Evolutionary conservation across 2,113 vertebrate species (phyloP).

Genomic region (Menura novaehollandiae): DNA sequence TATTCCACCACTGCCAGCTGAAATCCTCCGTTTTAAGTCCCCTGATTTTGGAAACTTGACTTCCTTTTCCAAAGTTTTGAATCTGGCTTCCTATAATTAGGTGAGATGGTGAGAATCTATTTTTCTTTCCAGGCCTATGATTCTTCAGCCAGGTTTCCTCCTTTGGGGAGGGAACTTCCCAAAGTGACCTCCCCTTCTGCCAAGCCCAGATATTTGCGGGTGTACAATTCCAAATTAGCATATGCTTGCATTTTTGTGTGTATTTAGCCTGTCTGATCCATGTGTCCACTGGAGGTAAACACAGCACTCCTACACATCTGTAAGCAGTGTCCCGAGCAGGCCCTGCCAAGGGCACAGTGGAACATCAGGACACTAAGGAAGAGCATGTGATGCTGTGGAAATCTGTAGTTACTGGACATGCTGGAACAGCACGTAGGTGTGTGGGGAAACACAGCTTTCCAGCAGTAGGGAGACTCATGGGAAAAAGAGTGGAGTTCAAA

Average conservation of each 20-base stretch:
- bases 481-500: not conserved
- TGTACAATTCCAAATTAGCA: not conserved
- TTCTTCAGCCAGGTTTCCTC: not conserved
- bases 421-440: not conserved
- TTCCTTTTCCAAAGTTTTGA: not conserved
- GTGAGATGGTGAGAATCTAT: constrained; percentile 1
- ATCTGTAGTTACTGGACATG: not conserved
- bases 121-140: not conserved
- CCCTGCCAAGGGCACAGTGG: not conserved
- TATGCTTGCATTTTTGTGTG: not conserved
- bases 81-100: not conserved
- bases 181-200: not conserved
- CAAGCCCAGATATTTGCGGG: not conserved
- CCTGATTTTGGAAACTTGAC: not conserved
- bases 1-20: not conserved
- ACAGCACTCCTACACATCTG: not conserved
- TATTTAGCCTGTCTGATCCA: not conserved
- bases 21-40: not conserved
- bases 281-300: not conserved
- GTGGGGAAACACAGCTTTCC: not conserved
- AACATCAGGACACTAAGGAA: not conserved
- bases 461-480: not conserved
- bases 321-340: not conserved
- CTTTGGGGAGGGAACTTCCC: not conserved
- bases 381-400: not conserved